Conservation (phyloP, 2,113 vertebrate genomes). For the Engraulis encrasicolus region DNA sequence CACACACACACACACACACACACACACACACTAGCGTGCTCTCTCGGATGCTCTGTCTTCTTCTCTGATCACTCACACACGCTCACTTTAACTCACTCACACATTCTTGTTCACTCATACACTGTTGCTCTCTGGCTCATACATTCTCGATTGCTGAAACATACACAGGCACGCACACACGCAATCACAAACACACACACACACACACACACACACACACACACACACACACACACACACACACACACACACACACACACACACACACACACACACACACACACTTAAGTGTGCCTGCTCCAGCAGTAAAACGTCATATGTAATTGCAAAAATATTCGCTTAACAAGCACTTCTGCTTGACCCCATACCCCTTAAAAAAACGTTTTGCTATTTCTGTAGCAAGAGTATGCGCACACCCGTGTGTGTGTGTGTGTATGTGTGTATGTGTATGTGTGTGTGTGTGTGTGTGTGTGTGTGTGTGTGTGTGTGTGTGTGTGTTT, state of each 20-base stretch:
- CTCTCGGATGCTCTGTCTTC: too few species aligned
- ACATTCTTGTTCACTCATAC: too few species aligned
- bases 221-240: neutral
- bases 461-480: too few species aligned
- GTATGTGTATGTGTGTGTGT: too few species aligned
- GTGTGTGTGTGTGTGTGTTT: too few species aligned
- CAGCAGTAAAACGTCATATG: constrained; percentile 36
- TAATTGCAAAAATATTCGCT: constrained; percentile 14
- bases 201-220: neutral
- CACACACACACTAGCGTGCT: neutral
- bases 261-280: neutral
- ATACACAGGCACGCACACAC: neutral
- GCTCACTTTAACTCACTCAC: too few species aligned
- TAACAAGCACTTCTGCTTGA: neutral
- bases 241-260: neutral
- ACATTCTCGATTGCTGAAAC: too few species aligned
- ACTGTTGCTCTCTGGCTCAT: too few species aligned
- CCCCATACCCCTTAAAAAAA: neutral
- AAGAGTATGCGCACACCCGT: too few species aligned
- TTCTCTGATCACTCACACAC: too few species aligned
- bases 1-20: neutral
- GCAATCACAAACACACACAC: neutral
- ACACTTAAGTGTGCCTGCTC: neutral
- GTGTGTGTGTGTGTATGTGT: neutral
- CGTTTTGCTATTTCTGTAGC: neutral